A percentile compares a stretch with the other conserved stretches of the same genome.
These are phyloP conservation scores for Nomia melanderi DNA, from an alignment of 1,140 invertebrate species.

Conservation along the genomic window DNA sequence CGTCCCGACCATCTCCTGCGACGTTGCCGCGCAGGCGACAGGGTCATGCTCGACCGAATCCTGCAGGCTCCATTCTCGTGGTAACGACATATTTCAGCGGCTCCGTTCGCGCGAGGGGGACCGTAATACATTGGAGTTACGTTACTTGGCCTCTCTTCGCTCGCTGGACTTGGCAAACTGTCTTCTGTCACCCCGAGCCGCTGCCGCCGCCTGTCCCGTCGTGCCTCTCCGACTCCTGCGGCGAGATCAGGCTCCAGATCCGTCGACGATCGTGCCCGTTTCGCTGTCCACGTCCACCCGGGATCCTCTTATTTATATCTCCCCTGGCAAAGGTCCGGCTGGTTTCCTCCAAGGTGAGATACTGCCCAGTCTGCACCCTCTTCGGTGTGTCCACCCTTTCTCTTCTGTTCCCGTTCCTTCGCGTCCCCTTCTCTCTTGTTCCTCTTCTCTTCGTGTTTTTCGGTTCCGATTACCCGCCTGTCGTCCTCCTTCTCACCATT, in stretches of 20 bases:
- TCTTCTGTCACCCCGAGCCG: conserved; percentile 6
- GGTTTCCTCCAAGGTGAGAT: too few species aligned
- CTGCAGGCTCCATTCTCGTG: conserved; percentile 84
- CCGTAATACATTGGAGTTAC: conserved; percentile 80
- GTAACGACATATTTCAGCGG: conserved; percentile 82
- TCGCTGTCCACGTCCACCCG: too few species aligned
- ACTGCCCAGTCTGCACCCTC: background rate
- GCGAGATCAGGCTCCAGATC: too few species aligned
- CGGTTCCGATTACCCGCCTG: background rate
- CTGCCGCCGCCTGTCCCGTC: background rate
- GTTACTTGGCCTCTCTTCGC: conserved; percentile 67
- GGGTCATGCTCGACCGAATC: conserved; percentile 77
- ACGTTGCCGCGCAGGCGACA: conserved; percentile 68
- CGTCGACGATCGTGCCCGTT: too few species aligned
- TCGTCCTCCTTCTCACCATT: conserved; percentile 36
- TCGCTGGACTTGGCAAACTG: conserved; percentile 32
- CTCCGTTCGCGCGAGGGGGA: conserved; percentile 70
- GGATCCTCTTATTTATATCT: too few species aligned
- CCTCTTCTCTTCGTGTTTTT: background rate
- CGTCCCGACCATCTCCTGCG: conserved; percentile 70
- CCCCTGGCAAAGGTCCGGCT: too few species aligned
- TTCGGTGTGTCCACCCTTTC: conserved; percentile 2
- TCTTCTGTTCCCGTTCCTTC: background rate
- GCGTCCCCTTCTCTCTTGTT: background rate
- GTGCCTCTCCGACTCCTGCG: too few species aligned